Base-by-base conservation (phyloP, 2,113 vertebrate genomes). In the Triplophysa dalaica region DNA sequence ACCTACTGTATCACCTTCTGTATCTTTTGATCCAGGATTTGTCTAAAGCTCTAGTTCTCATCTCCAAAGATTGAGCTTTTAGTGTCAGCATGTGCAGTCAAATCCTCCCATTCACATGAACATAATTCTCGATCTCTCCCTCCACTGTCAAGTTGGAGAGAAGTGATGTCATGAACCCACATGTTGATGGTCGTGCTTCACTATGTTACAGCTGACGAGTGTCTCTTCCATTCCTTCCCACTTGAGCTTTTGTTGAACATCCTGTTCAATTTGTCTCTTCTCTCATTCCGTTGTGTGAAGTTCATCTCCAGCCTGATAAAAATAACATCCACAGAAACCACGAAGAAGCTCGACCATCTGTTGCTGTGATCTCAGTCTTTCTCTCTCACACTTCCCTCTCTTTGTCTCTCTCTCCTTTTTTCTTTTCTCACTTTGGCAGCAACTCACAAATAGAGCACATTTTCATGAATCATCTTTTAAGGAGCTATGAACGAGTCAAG, bases 291-390 rank as follows among this genome's bases (percentile, higher is more conserved):
- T 21, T 1, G n/a, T 29, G 67, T 76, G 82, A 80, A 78, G 84
- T 89, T 90, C 65, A 78, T 85, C 88, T 89, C 78, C 77, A 79
- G 86, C 83, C 84, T 83, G 66, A 89, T 90, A 92, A 89, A 91
- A 93, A 93, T 93, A 92, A 86, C 84, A 83, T 83, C 38, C 78
- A 84, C 86, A 82, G 82, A 83, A 83, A 85, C 48, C 8, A 29
- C 84, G 84, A 75, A 84, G 86, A 85, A 82, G 85, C 86, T 86
- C 5, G 82, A 84, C 92, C 90, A 92, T 93, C 91, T 92, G 91
- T 81, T 89, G 89, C 86, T 48, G 56, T 85, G 88, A 86, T 89
- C 85, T 88, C 70, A 45, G 54, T 62, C n/a, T 65, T 62, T 60
- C 11, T 54, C n/a, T 62, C 11, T 64, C 8, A 45, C 29, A 21